A percentile compares a stretch with the other conserved stretches of the same genome.
Conservation (phyloP, 37 sponge, comb jelly and placozoan species). For the Amphimedon queenslandica region DNA sequence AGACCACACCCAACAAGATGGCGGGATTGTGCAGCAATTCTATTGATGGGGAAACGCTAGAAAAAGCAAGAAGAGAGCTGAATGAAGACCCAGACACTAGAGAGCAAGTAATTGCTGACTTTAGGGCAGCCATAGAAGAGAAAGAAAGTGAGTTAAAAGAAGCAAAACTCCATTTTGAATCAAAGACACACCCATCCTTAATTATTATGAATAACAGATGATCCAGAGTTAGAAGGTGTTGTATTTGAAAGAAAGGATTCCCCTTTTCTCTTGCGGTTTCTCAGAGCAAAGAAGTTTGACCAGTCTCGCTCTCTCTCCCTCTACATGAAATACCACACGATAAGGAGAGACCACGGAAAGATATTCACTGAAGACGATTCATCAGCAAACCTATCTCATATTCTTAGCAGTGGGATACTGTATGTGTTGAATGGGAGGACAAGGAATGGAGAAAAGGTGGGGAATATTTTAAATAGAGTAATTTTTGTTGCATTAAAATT, state of each 20-base stretch:
- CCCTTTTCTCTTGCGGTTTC: constrained; percentile 50
- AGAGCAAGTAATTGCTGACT: not conserved
- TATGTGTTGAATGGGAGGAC: constrained; percentile 12
- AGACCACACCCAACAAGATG: no score
- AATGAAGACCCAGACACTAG: constrained; percentile 15
- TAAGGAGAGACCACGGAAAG: constrained; percentile 25
- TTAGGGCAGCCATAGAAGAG: not conserved
- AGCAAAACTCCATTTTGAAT: no score
- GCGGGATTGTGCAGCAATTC: not conserved
- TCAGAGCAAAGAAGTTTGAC: constrained; percentile 63
- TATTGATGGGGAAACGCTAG: constrained; percentile 22
- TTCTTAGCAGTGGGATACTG: constrained; percentile 14
- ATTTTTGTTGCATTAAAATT: not conserved
- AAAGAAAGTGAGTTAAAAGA: not conserved
- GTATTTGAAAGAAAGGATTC: constrained; percentile 11
- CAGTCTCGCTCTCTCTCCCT: constrained; percentile 36
- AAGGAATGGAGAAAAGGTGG: constrained; percentile 11
- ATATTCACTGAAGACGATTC: constrained; percentile 40
- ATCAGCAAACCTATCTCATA: constrained; percentile 1
- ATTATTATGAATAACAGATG: not conserved
- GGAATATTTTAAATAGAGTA: not conserved
- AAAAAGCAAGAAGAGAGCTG: constrained; percentile 39
- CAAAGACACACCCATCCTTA: no score
- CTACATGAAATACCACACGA: constrained; percentile 45
- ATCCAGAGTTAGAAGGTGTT: constrained; percentile 4